Base-by-base conservation (phyloP, 1,140 invertebrate genomes). In the Nylanderia fulva region DNA sequence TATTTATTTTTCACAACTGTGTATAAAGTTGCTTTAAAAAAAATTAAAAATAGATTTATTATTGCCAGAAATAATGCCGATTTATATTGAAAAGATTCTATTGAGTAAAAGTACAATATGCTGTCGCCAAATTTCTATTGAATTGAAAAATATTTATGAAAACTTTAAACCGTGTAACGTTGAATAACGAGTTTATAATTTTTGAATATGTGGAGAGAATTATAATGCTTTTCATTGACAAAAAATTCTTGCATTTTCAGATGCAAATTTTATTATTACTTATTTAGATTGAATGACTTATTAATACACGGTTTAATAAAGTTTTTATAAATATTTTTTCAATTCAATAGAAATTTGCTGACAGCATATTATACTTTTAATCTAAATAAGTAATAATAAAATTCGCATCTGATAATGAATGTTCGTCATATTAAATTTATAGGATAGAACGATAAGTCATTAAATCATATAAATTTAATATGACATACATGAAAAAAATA, bases 41-140 rank as follows among this genome's bases (percentile, higher is more conserved):
- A 18, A 76, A 61, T 48, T 24, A 13, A 45, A 29, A 63, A 45
- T n/a, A 61, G 48, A 27, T 42, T 48, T 77, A 45, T 64, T 48
- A 66, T 11, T 0, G 36, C 0, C 33, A 0, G 6, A 18, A 42
- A 21, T 2, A 66, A 42, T 24, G 36, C 8, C 15, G 64, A 66
- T 66, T 13, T 11, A 15, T 45, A n/a, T n/a, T n/a, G n/a, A 45
- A 45, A 45, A 45, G 11, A 3, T 3, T 4, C 11, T 15, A 48
- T 48, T 48, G 45, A 48, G 1, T 48, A 48, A 48, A 48, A 15
- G 8, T 11, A 42, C 18, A 42, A 66, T 42, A 66, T 11, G n/a
- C 5, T 66, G 1, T 56, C 18, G 2, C 8, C 2, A n/a, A n/a
- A 0, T n/a, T 6, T 33, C 1, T 18, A 60, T n/a, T 54, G 2